Evolutionary conservation across 92 coral and sea anemone genomes (phyloP), one percentile per base, ranked within the genome.

Genomic region (Parazoanthus swiftii): DNA sequence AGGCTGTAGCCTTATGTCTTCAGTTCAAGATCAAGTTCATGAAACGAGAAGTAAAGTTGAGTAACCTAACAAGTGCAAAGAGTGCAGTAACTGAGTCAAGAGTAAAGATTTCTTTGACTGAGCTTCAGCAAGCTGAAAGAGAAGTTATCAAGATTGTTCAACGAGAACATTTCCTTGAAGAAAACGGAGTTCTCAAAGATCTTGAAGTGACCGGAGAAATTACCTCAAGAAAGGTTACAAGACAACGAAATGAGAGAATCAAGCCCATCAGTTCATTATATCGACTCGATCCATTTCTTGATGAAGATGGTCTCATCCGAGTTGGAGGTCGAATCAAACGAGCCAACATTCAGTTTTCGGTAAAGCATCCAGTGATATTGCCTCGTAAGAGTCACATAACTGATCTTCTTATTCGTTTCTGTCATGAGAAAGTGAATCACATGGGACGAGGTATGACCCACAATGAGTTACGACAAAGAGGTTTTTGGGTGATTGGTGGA

Each of bases 381-480:
- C 89, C 91, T 63, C 74, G 91, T 11, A 89, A 89, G 63, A 50
- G 91, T 48, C 91, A 82, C 44, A 81, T 89, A 44, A 85, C 89
- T 25, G 73, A 50, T 67, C 85, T 85, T 23, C 29, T 89, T 3
- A 77, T 89, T 36, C 81, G 68, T 14, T 73, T 77, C 77, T 68
- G 80, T 21, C 89, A 89, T 70, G 44, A 42, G 35, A 85, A 78
- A 42, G 74, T 77, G 39, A 85, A 78, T 21, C 89, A 89, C 59
- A 66, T 46, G 86, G 89, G 86, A 14, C 73, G 86, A 59, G 89
- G 89, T 46, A 76, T 54, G 11, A 89, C 91, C 16, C 85, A 75
- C 68, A 89, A 83, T 76, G 88, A 89, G 66, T 18, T 89, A 13
- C 54, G 91, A 59, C 86, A 82, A 23, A 38, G 77, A 51, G 88